Percentiles rank a stretch among this genome's conserved stretches.
These are phyloP conservation scores for Lichenostomus cassidix DNA, from an alignment of 2,113 vertebrate species.

Conservation along the genomic window DNA sequence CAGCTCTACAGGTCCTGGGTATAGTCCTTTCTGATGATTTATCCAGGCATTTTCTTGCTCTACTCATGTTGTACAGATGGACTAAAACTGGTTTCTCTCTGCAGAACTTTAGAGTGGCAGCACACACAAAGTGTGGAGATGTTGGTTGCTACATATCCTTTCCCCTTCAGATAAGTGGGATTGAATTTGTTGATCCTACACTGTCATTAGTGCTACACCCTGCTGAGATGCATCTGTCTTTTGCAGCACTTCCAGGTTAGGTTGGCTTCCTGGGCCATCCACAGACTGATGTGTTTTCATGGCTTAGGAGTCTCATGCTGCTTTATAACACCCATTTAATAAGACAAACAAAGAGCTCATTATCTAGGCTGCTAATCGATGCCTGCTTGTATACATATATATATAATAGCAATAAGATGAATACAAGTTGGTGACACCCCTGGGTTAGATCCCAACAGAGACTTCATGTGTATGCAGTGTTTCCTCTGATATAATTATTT, in stretches of 20 bases:
- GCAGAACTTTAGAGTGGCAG: neutral
- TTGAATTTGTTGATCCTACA: neutral
- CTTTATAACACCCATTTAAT: neutral
- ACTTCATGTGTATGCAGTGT: fast-evolving
- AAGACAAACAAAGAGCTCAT: neutral
- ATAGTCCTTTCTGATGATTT: neutral
- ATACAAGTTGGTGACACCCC: neutral
- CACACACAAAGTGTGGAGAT: neutral
- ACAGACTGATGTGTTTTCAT: neutral
- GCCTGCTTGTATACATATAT: neutral
- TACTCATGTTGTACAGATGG: neutral
- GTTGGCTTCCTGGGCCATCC: neutral
- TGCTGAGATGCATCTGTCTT: neutral
- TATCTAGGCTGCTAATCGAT: neutral
- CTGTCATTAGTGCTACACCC: neutral
- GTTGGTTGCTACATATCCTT: neutral
- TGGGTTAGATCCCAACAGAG: neutral
- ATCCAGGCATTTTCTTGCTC: neutral
- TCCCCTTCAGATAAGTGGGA: neutral
- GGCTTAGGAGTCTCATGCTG: neutral
- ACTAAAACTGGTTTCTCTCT: neutral
- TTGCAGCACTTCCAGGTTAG: neutral
- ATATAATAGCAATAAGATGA: neutral
- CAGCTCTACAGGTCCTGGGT: neutral
- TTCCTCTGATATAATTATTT: neutral